These are phyloP conservation scores for Heloderma charlesbogerti DNA, from an alignment of 2,113 vertebrate species.

Conservation along the genomic window DNA sequence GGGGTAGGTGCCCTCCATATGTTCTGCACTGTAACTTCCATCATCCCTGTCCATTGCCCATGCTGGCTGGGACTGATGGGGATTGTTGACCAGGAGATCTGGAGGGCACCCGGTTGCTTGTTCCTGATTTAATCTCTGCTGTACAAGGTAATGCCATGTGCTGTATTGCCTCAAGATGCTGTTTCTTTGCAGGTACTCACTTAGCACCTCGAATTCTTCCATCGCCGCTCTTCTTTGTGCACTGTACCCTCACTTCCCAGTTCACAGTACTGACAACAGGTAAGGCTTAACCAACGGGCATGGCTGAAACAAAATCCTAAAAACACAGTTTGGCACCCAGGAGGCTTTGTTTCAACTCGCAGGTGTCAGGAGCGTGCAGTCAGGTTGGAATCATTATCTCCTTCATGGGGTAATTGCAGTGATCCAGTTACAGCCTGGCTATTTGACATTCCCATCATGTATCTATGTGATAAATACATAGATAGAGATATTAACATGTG, in stretches of 20 bases:
- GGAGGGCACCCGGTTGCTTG: neutral
- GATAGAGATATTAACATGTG: too few species aligned
- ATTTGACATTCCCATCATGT: neutral
- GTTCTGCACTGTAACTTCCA: neutral
- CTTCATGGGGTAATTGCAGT: neutral
- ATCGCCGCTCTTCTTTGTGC: slow-evolving; percentile 96
- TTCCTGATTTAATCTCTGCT: neutral
- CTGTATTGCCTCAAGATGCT: neutral
- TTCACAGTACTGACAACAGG: slow-evolving; percentile 97
- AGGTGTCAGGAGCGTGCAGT: neutral
- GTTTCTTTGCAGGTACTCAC: slow-evolving; percentile 84
- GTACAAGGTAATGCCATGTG: too few species aligned
- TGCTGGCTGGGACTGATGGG: neutral
- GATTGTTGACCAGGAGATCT: neutral
- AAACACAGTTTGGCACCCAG: neutral
- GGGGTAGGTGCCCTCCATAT: neutral
- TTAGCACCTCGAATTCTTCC: slow-evolving; percentile 96
- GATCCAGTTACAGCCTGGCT: neutral
- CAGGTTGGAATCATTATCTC: neutral
- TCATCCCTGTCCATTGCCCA: neutral
- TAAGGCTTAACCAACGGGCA: slow-evolving; percentile 60
- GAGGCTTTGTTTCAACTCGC: neutral
- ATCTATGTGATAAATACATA: too few species aligned
- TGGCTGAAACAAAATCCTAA: neutral
- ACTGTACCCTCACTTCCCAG: slow-evolving; percentile 96